phyloP scores from a whole-genome alignment of 2,888 invertebrate genomes.

The Phanerotoma sp. region DNA sequence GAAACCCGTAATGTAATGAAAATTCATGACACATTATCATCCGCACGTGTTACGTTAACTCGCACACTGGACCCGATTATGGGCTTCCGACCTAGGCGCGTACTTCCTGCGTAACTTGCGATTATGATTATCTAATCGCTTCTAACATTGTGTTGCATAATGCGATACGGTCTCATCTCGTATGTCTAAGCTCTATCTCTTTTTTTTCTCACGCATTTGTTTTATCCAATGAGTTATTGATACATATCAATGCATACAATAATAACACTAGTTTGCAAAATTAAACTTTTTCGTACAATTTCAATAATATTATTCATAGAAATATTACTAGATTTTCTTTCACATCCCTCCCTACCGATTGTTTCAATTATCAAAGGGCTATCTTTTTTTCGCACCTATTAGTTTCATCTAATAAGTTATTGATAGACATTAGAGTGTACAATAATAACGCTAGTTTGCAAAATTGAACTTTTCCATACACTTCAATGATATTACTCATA shows the following conservation, averaged over 20 bases:
- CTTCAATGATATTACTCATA: too few species aligned
- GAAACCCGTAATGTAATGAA: not conserved
- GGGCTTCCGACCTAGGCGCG: conserved; percentile 25
- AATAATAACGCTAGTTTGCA: too few species aligned
- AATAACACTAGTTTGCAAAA: too few species aligned
- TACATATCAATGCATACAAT: too few species aligned
- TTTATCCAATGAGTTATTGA: too few species aligned
- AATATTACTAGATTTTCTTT: too few species aligned
- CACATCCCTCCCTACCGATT: too few species aligned
- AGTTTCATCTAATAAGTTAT: too few species aligned
- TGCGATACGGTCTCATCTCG: not conserved
- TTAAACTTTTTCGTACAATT: too few species aligned
- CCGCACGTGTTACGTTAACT: conserved; percentile 11
- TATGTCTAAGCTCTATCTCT: not conserved
- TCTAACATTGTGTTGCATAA: conserved; percentile 31
- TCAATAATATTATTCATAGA: too few species aligned
- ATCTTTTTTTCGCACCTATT: not conserved
- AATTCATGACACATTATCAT: conserved; percentile 1
- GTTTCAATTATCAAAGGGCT: not conserved
- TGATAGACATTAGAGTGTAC: too few species aligned
- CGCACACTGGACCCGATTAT: conserved; percentile 31
- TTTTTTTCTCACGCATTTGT: not conserved
- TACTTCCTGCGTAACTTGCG: conserved; percentile 34
- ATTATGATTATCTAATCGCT: conserved; percentile 40
- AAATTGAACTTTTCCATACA: too few species aligned